Evolutionary conservation across 2,113 vertebrate genomes (phyloP).

Genomic region (Aegithalos caudatus): DNA sequence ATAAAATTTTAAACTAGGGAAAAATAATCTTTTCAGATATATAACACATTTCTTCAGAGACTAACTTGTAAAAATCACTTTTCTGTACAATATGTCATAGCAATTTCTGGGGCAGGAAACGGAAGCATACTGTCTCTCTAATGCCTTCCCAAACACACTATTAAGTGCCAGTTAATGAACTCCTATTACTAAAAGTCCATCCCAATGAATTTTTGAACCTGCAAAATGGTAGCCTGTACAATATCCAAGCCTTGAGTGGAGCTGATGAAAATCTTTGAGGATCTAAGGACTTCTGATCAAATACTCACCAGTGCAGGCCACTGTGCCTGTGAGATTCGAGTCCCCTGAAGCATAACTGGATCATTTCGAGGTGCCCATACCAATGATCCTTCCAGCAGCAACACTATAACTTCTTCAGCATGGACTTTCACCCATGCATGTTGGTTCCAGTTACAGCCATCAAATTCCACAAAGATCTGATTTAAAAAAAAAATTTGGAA

Average conservation of each 20-base stretch:
- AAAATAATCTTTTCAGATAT: background rate
- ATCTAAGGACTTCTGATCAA: background rate
- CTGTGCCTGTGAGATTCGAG: constrained; percentile 70
- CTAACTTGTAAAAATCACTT: background rate
- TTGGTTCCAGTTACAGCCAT: constrained; percentile 84
- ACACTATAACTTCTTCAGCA: constrained; percentile 88
- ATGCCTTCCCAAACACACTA: background rate
- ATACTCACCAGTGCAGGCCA: constrained; percentile 94
- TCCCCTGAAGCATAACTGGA: constrained; percentile 68
- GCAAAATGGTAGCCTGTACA: background rate
- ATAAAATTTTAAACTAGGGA: background rate
- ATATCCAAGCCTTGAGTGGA: background rate
- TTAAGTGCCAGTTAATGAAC: background rate
- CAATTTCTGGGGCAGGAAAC: background rate
- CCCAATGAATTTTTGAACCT: background rate
- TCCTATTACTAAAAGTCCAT: background rate
- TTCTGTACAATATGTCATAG: background rate
- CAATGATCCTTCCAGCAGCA: constrained; percentile 88
- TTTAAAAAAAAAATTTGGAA: background rate
- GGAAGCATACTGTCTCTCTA: background rate
- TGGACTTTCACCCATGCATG: constrained; percentile 95
- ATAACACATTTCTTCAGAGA: background rate
- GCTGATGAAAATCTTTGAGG: background rate
- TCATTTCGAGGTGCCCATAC: constrained; percentile 88
- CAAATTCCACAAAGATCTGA: constrained; percentile 96